Evolutionary conservation across 2,113 vertebrate genomes (phyloP), one percentile per base, ranked within the genome.

Genomic region (Calonectris borealis): DNA sequence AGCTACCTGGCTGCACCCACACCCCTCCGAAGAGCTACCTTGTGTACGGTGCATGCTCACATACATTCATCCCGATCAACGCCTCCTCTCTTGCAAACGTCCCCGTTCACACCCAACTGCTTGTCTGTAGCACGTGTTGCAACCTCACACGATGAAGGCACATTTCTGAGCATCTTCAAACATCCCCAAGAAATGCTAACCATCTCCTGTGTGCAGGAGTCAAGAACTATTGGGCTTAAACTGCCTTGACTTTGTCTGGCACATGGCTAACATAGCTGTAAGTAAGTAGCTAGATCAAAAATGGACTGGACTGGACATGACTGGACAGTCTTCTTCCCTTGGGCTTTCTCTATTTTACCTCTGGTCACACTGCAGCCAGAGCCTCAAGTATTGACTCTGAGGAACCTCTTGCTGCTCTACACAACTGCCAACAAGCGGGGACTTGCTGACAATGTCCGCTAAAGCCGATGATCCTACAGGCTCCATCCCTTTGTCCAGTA

Each of bases 21-120:
- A 32, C 1, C 10, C 6, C 25, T 75, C 34, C 0, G 0, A 76
- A 89, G 62, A 54, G 25, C 38, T 19, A 11, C 49, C 26, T 13
- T 15, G 15, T 2, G 1, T 31, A 11, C 0, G 3, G 27, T 46
- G 21, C 29, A 3, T 15, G 32, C 51, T 90, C 46, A 54, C 29
- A 27, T 19, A 20, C 19, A 2, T 18, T 20, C 24, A 8, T 49
- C 25, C 48, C 18, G 7, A 54, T 32, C 55, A 32, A 24, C 22
- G 25, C 34, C 16, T 71, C 15, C 54, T 66, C 34, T 51, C 29
- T 44, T 57, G 9, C 21, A 82, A 51, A 57, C 10, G 16, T 14
- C 29, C 36, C 32, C 3, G 3, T 51, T 81, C 46, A 31, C 11
- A 5, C 36, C 34, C 61, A 51, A 1, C 44, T 11, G 40, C 25